Base-by-base conservation (phyloP, 2,113 vertebrate genomes). In the Nothobranchius furzeri region DNA sequence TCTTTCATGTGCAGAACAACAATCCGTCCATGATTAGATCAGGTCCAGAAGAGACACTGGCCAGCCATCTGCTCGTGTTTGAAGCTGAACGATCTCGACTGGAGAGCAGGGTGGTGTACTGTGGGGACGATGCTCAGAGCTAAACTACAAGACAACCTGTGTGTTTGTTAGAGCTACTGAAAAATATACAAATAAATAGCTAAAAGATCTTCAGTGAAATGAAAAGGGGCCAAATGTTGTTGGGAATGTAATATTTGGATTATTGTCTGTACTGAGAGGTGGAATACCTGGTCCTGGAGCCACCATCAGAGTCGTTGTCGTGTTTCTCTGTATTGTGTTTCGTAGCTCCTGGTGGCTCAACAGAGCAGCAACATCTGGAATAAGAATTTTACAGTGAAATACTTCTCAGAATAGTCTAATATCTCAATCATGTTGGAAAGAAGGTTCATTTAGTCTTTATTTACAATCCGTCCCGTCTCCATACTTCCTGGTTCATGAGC, bases 1-100 rank as follows among this genome's bases (percentile, higher is more conserved):
- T 6, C 79, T 25, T 70, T 52, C 79, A 70, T 35, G 1, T 49
- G 14, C 63, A 93, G 92, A 85, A 81, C 64, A 87, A 85, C 15
- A 85, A 94, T 73, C 85, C 91, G 1, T 81, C 87, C 59, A 43
- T 89, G 62, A 90, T 93, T 51, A 83, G 83, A 15, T 91, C 91
- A 0, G 92, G 91, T 57, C 85, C 92, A 1, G 81, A 85, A 70
- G 93, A 93, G 74, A 92, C 92, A 0, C 80, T 93, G 66, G 55
- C 45, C 8, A 94, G 93, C 77, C 93, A 94, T 77, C 66, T 88
- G 63, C 78, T 94, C 73, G 93, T 94, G 85, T 94, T 94, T 72
- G 88, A 92, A 67, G 93, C 92, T 0, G 93, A 94, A 67, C 91
- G 84, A 12, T 81, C 93, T 0, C 86, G 93, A 14, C 60, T 85